Base-by-base conservation (phyloP, 1,140 invertebrate species). In the Phymorhynchus buccinoides region DNA sequence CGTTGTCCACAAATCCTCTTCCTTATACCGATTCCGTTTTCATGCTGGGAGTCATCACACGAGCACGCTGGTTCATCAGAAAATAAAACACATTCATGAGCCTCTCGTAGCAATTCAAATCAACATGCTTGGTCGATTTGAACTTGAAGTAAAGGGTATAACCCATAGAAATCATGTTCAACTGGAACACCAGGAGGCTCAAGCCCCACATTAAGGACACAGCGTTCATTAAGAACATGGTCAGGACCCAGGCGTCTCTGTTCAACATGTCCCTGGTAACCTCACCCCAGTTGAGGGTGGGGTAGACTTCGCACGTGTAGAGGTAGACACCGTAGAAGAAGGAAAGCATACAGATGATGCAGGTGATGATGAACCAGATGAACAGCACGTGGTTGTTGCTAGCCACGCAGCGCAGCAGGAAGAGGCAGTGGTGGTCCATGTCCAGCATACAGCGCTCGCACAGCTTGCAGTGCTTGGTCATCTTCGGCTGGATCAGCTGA, bases 401-500 rank as follows among this genome's bases (percentile, higher is more conserved):
- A 12, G 90, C 92, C 2, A 93, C 80, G 87, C 92, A 93, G 71
- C 88, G 88, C 30, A 91, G 86, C 22, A 93, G 85, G 84, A 92
- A 92, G 37, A 93, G 86, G 84, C 92, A 93, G 77, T 93, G 92
- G 78, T 93, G 92, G 82, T 93, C 92, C 88, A 92, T 90, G 52
- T 90, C 84, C 18, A 86, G 35, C 44, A 86, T 88, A 79, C 92
- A 93, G 14, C 79, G 66, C 32, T 91, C 88, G 86, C 92, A 93
- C 14, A 93, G 86, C 41, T 87, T 87, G 87, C 92, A 93, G 84
- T 93, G 91, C 80, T 92, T 91, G 14, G 88, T 89, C 78, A 79
- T 39, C 1, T 71, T 22, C 0, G 86, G 84, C 62, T 85, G 82
- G 0, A 91, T 87, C 79, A 91, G 87, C 91, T 92, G 88, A 6